These are phyloP conservation scores for Andrena flavipes DNA, from an alignment of 2,888 invertebrate genomes.

Conservation along the genomic window DNA sequence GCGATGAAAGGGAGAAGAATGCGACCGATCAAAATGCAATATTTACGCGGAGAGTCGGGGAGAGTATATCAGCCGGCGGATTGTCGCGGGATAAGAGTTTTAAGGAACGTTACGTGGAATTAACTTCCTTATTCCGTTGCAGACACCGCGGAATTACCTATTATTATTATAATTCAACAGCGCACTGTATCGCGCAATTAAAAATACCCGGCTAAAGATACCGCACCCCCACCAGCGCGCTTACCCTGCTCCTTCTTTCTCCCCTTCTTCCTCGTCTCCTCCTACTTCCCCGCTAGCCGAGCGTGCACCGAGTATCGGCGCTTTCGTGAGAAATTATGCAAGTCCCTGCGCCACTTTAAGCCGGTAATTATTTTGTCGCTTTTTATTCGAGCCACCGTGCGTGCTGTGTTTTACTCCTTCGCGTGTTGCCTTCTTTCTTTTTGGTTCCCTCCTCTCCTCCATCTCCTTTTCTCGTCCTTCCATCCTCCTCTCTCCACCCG, in stretches of 20 bases:
- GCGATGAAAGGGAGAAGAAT: constrained; percentile 16
- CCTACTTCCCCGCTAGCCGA: neutral
- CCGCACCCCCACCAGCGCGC: neutral
- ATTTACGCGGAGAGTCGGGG: neutral
- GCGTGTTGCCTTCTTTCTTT: constrained; percentile 13
- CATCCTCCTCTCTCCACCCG: neutral
- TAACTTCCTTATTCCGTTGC: constrained; percentile 35
- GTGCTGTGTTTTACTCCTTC: constrained; percentile 33
- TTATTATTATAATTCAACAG: constrained; percentile 32
- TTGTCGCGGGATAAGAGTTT: constrained; percentile 15
- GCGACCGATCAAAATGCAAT: neutral
- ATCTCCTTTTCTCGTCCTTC: neutral
- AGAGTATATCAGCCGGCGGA: neutral
- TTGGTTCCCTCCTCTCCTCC: neutral
- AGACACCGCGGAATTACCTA: constrained; percentile 21
- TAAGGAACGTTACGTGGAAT: constrained; percentile 17
- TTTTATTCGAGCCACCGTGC: constrained; percentile 50
- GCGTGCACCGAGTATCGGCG: constrained; percentile 30
- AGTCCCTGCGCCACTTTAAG: constrained; percentile 59
- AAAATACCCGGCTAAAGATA: constrained; percentile 11
- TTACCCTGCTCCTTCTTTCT: neutral
- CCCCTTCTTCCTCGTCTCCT: neutral
- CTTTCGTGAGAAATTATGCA: constrained; percentile 69
- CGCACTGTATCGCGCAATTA: constrained; percentile 29
- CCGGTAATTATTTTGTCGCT: constrained; percentile 58